Percentiles rank a stretch among this genome's conserved stretches.
phyloP scores from a whole-genome alignment of 2,797 vertebrate genomes.

The Loriculus beryllinus region DNA sequence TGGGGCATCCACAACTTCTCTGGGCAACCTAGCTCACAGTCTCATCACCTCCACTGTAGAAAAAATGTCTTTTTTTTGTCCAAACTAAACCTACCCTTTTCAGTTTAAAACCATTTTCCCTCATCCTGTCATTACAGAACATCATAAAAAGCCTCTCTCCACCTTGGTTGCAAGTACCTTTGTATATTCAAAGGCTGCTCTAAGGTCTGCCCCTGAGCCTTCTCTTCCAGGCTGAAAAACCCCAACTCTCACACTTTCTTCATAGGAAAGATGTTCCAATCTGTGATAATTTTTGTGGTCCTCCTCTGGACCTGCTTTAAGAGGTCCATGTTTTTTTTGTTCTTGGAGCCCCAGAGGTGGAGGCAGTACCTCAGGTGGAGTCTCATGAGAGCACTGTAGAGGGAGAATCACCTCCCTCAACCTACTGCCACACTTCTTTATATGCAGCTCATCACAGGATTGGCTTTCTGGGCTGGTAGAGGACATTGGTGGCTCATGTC shows the following conservation, averaged over 20 bases:
- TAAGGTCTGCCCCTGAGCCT: rapidly evolving
- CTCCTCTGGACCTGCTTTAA: background rate
- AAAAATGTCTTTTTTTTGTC: background rate
- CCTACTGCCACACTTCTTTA: background rate
- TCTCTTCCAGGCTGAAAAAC: background rate
- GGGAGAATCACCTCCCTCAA: no score
- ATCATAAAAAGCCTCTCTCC: background rate
- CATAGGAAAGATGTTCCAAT: background rate
- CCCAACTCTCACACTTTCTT: background rate
- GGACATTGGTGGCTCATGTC: background rate
- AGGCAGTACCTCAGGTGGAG: background rate
- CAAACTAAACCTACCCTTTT: background rate
- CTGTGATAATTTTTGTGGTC: background rate
- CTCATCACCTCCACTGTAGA: background rate
- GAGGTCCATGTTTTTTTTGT: background rate
- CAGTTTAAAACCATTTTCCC: background rate
- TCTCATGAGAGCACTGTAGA: background rate
- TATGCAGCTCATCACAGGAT: no score
- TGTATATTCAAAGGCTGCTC: background rate
- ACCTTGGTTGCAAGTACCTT: background rate
- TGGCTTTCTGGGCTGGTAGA: background rate
- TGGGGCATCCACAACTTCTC: background rate
- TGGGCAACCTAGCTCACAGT: background rate
- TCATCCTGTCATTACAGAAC: background rate
- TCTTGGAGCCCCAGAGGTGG: background rate